Base-by-base conservation (phyloP, 2,797 vertebrate genomes). In the Channa striata region DNA sequence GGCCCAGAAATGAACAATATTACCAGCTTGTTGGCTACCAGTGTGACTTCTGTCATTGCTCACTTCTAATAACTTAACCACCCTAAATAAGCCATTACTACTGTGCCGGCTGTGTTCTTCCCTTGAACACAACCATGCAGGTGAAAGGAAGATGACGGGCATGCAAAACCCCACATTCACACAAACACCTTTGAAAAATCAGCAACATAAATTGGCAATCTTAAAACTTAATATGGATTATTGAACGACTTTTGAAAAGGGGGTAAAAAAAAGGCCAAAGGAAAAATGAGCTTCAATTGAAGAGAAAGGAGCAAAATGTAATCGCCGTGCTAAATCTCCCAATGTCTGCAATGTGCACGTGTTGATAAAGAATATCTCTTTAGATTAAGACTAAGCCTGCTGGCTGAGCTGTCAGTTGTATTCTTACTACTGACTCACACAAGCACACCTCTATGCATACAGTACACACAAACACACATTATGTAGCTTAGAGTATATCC, bases 311-410 rank as follows among this genome's bases (percentile, higher is more conserved):
- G 44, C 8, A 43, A 72, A 63, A 61, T 72, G 42, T 72, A 78
- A 87, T 84, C 49, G 0, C 8, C 0, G 2, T 0, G 25, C 19
- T 50, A 9, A 42, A 72, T 85, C 67, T 78, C 44, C 16, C 58
- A 78, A 72, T 33, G 34, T 74, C 68, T 78, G 79, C 77, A 85
- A 73, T 74, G 83, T 81, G 83, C 54, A 68, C 0, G 40, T 66
- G 74, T 54, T 62, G 86, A 82, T 83, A 85, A 87, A 88, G 61
- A 68, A 68, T 64, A 68, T 66, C 59, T 68, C 48, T 62, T 75
- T 53, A 80, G 82, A 79, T 79, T 77, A 84, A 70, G 65, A 53
- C 59, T 58, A 72, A 67, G 70, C 73, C 70, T 71, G 8, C 43
- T 68, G 64, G 61, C 64, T 57, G 58, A 65, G 77, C 56, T 13